A percentile compares a stretch with the other conserved stretches of the same genome.
These are phyloP conservation scores for Habroteleia sp. DNA, from an alignment of 2,888 invertebrate genomes.

Conservation along the genomic window DNA sequence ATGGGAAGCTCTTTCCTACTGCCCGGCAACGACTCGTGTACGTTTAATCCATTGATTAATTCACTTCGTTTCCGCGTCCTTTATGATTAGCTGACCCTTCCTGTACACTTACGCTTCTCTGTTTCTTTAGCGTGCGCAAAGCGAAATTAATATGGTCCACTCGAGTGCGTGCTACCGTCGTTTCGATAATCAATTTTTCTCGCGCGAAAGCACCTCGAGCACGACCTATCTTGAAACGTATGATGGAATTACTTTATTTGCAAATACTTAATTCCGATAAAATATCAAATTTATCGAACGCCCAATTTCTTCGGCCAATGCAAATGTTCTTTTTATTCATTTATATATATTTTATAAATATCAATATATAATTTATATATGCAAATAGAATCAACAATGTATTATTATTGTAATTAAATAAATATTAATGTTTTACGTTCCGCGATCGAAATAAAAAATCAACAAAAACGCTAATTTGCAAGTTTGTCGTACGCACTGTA, in stretches of 20 bases:
- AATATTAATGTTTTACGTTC: no score
- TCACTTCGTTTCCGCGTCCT: constrained; percentile 76
- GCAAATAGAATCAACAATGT: no score
- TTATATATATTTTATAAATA: no score
- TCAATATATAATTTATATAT: no score
- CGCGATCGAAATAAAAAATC: no score
- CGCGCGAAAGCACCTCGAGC: constrained; percentile 63
- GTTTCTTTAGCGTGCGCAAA: constrained; percentile 59
- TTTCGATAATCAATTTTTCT: constrained; percentile 75
- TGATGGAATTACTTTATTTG: constrained; percentile 34
- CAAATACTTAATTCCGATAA: constrained; percentile 29
- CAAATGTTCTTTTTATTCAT: constrained; percentile 51
- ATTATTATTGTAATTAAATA: no score
- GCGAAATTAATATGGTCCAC: constrained; percentile 74
- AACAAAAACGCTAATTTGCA: no score
- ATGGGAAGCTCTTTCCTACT: constrained; percentile 64
- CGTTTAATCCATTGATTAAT: constrained; percentile 80
- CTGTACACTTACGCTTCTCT: constrained; percentile 61
- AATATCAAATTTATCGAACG: constrained; percentile 36
- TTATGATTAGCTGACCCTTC: constrained; percentile 76
- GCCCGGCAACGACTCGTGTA: constrained; percentile 62
- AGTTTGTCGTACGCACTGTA: no score
- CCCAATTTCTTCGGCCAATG: constrained; percentile 32
- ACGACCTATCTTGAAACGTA: constrained; percentile 27
- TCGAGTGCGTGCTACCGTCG: constrained; percentile 56